Evolutionary conservation across 2,888 invertebrate species (phyloP).

Genomic region (Laothoe populi): DNA sequence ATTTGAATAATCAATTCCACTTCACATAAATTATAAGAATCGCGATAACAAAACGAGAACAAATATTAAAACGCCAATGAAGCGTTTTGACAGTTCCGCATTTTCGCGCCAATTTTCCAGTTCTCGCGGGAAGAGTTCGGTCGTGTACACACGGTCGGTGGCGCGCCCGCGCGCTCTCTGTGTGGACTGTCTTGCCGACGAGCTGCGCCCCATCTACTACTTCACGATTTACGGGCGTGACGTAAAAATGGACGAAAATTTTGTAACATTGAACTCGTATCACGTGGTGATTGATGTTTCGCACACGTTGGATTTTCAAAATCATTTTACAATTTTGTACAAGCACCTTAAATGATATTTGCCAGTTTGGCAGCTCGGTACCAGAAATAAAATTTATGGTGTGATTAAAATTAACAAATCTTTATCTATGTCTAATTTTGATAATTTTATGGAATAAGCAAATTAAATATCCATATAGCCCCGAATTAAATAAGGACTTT

Average conservation of each 20-base stretch:
- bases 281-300: conserved; percentile 45
- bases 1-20: conserved; percentile 35
- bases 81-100: conserved; percentile 70
- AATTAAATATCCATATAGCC: too few species aligned
- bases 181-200: conserved; percentile 65
- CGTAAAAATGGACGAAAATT: conserved; percentile 71
- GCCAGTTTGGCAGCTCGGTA: too few species aligned
- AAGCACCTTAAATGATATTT: background rate
- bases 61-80: conserved; percentile 56
- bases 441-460: too few species aligned
- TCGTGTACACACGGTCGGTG: conserved; percentile 53
- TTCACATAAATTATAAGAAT: conserved; percentile 45
- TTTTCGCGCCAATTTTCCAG: conserved; percentile 83
- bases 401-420: background rate
- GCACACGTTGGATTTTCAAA: conserved; percentile 1
- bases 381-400: too few species aligned
- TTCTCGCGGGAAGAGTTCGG: conserved; percentile 61
- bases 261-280: conserved; percentile 50
- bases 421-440: too few species aligned
- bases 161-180: conserved; percentile 69
- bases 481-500: background rate
- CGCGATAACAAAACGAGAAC: conserved; percentile 38
- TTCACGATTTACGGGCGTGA: conserved; percentile 76
- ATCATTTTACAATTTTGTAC: background rate
- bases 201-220: conserved; percentile 67